Evolutionary conservation across 2,888 invertebrate genomes (phyloP).

Genomic region (Netelia fuscicornis): DNA sequence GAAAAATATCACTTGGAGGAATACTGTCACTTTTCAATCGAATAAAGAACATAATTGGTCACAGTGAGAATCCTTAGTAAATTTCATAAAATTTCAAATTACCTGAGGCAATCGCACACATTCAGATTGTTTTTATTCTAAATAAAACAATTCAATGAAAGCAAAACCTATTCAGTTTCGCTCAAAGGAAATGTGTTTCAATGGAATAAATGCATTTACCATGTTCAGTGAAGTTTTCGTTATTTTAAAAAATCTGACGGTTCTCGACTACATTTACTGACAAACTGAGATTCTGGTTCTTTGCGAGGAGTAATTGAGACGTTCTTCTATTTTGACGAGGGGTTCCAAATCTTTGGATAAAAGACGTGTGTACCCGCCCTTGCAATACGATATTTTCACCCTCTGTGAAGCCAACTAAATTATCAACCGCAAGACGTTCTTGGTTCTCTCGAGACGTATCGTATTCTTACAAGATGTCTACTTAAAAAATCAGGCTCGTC

Average conservation of each 20-base stretch:
- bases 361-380: conserved; percentile 46
- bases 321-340: background rate
- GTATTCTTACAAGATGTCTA: background rate
- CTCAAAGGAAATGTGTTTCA: too few relatives aligned
- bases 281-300: background rate
- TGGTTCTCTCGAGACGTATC: conserved; percentile 76
- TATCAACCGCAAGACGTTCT: conserved; percentile 81
- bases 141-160: too few relatives aligned
- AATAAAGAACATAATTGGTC: background rate
- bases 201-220: background rate
- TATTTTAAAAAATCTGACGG: background rate
- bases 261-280: background rate
- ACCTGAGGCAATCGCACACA: background rate
- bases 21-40: background rate
- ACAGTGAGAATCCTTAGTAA: background rate
- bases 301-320: background rate
- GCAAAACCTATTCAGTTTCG: too few relatives aligned
- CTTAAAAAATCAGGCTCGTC: background rate
- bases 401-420: conserved; percentile 81
- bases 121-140: background rate
- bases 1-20: conserved; percentile 3
- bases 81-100: background rate
- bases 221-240: background rate
- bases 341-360: conserved; percentile 19
- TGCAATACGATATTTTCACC: conserved; percentile 77